phyloP scores from a whole-genome alignment of 2,888 invertebrate genomes.

The Arctia plantaginis region DNA sequence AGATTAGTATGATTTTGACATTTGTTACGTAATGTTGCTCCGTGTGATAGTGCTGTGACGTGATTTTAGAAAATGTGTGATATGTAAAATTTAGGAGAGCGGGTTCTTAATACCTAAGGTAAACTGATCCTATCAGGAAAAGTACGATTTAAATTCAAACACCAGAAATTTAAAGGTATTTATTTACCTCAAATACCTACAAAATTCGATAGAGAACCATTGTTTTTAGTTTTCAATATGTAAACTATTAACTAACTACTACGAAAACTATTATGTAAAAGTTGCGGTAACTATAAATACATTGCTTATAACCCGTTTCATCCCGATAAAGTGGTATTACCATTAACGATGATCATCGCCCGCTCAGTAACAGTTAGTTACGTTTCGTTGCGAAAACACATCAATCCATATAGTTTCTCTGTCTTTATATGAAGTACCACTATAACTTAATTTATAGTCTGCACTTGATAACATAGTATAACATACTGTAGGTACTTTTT shows the following conservation, averaged over 20 bases:
- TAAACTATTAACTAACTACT: not conserved
- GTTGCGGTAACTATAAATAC: not conserved
- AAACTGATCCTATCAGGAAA: not conserved
- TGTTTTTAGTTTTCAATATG: not conserved
- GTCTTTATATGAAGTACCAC: no score
- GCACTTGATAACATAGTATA: no score
- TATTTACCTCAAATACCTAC: not conserved
- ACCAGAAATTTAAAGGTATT: not conserved
- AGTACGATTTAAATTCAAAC: not conserved
- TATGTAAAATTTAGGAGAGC: not conserved
- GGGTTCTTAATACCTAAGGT: not conserved
- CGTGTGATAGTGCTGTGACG: slow-evolving; percentile 35
- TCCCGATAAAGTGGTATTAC: not conserved
- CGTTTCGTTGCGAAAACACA: not conserved
- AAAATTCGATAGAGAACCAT: not conserved
- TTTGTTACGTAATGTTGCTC: slow-evolving; percentile 74
- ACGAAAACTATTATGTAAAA: no score
- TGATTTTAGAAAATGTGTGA: slow-evolving; percentile 15
- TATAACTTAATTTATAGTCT: no score
- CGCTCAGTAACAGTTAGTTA: not conserved
- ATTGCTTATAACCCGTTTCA: not conserved
- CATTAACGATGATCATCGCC: not conserved
- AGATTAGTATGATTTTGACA: slow-evolving; percentile 81
- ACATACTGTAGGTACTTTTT: no score
- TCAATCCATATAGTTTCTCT: no score